These are phyloP conservation scores for Euschistus heros DNA, from an alignment of 1,140 invertebrate genomes.

Conservation along the genomic window DNA sequence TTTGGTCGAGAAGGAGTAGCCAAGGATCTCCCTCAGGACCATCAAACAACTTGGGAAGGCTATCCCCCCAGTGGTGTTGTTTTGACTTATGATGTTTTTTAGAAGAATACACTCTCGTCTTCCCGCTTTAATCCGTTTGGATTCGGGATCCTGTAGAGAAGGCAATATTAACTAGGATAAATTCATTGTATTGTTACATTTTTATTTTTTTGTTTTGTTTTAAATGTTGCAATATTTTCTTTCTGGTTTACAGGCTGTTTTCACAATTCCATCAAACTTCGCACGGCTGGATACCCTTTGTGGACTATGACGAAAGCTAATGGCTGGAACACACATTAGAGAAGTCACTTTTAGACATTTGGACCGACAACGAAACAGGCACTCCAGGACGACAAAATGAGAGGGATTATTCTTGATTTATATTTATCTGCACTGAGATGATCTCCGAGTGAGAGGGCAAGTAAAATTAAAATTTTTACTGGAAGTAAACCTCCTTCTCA, in stretches of 20 bases:
- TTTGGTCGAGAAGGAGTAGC: no score
- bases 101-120: no score
- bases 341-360: constrained; percentile 64
- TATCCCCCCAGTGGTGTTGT: no score
- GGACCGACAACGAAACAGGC: constrained; percentile 77
- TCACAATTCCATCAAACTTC: constrained; percentile 79
- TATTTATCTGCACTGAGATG: constrained; percentile 70
- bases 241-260: constrained; percentile 49
- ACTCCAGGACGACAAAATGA: constrained; percentile 84
- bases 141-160: no score
- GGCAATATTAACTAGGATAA: no score
- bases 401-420: constrained; percentile 93
- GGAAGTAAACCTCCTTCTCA: no score
- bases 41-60: no score
- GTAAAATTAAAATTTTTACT: no score
- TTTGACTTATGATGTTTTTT: no score
- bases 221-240: constrained; percentile 5
- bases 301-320: constrained; percentile 93
- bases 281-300: constrained; percentile 92
- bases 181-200: neutral
- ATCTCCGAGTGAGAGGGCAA: constrained; percentile 68
- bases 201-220: neutral
- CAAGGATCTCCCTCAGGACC: no score
- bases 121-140: no score
- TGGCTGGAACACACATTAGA: constrained; percentile 70